Conservation (phyloP, 2,797 vertebrate species). For the Gobionotothen gibberifrons region DNA sequence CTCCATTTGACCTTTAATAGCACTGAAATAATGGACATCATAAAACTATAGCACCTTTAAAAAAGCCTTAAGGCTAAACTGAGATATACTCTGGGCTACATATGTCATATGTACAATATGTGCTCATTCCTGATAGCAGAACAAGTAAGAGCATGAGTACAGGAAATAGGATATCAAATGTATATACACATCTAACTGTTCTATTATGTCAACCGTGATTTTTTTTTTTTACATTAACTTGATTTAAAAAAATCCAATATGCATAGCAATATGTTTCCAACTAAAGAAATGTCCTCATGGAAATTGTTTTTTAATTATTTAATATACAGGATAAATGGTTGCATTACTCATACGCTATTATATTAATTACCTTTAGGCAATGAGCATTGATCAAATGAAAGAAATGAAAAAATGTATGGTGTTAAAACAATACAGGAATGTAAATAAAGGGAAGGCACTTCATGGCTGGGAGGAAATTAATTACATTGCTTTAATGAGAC, state of each 20-base stretch:
- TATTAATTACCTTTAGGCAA: background rate
- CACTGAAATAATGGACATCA: slow-evolving; percentile 46
- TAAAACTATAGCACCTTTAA: slow-evolving; percentile 37
- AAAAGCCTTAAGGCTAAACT: slow-evolving; percentile 22
- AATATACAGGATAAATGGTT: background rate
- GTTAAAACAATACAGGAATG: background rate
- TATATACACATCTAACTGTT: background rate
- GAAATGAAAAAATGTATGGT: no score
- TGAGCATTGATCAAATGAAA: background rate
- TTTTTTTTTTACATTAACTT: background rate
- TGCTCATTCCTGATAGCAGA: background rate
- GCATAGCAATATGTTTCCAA: background rate
- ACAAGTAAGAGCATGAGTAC: background rate
- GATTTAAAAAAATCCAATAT: background rate
- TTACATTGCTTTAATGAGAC: background rate
- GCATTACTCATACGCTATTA: background rate
- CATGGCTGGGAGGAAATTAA: background rate
- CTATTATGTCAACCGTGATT: background rate
- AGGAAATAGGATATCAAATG: background rate
- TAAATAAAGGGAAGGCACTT: background rate
- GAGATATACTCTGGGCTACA: slow-evolving; percentile 22
- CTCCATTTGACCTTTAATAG: slow-evolving; percentile 57
- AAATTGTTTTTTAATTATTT: background rate
- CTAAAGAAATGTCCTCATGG: background rate
- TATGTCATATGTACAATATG: slow-evolving; percentile 17